A percentile compares a stretch with the other conserved stretches of the same genome.
Conservation (phyloP, 2,797 vertebrate species). For the Brachyrhaphis roseni region DNA sequence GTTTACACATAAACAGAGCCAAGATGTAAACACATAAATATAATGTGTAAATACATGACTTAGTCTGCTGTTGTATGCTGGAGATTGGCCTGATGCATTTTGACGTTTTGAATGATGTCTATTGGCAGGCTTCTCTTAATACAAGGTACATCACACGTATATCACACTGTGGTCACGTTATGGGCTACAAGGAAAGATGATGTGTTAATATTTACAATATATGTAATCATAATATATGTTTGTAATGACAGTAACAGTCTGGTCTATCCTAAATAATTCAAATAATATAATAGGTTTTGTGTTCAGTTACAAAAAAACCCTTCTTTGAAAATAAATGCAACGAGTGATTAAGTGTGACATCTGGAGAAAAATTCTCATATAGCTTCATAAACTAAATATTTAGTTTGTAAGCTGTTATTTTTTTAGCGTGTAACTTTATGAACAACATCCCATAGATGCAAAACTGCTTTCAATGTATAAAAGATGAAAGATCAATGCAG, state of each 20-base stretch:
- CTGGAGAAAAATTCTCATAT: neutral
- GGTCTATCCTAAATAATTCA: neutral
- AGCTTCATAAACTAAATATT: too few species aligned
- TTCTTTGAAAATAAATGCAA: neutral
- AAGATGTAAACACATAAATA: constrained; percentile 39
- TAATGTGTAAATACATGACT: constrained; percentile 28
- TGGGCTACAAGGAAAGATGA: neutral
- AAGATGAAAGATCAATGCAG: neutral
- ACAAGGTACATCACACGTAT: neutral
- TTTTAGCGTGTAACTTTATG: too few species aligned
- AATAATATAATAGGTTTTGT: neutral
- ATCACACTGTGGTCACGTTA: neutral
- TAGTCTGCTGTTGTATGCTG: constrained; percentile 14
- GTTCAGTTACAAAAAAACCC: neutral
- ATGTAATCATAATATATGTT: constrained; percentile 10
- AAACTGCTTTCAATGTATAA: neutral
- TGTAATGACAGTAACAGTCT: neutral
- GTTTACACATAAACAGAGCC: constrained; percentile 35
- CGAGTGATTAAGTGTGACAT: neutral
- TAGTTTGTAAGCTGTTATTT: too few species aligned
- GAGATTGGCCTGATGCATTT: neutral
- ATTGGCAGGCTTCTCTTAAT: constrained; percentile 3
- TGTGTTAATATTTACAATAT: neutral
- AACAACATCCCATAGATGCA: neutral
- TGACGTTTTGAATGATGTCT: constrained; percentile 17